Percentiles rank a stretch among this genome's conserved stretches.
These are phyloP conservation scores for Trichomycterus rosablanca DNA, from an alignment of 2,113 vertebrate species.

Conservation along the genomic window DNA sequence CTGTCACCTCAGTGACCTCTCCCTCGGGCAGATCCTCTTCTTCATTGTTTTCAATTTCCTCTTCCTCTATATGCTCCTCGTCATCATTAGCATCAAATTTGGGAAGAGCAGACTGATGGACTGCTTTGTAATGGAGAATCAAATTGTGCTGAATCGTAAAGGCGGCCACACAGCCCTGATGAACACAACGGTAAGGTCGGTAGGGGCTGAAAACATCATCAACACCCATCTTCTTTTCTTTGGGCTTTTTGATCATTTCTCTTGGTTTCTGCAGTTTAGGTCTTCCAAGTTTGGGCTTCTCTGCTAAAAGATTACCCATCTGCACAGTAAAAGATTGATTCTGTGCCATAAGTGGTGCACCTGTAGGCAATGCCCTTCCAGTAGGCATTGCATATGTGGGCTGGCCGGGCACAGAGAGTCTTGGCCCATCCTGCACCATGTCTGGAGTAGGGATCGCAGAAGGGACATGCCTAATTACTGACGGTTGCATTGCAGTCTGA, in stretches of 20 bases:
- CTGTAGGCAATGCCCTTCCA: conserved; percentile 15
- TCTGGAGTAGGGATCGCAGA: conserved; percentile 11
- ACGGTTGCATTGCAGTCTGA: conserved; percentile 6
- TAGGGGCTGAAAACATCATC: conserved; percentile 74
- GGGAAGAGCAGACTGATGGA: conserved; percentile 86
- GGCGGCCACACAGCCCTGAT: conserved; percentile 88
- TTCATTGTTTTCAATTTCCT: conserved; percentile 64
- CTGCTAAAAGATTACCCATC: conserved; percentile 1
- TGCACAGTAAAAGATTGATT: conserved; percentile 4
- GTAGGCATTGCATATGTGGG: background rate
- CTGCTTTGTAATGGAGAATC: conserved; percentile 92
- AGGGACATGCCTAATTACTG: conserved; percentile 19
- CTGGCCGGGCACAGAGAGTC: conserved; percentile 9
- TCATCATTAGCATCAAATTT: conserved; percentile 77
- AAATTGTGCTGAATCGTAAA: conserved; percentile 95
- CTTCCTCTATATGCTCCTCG: conserved; percentile 68
- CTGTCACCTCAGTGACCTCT: conserved; percentile 67
- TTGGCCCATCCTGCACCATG: conserved; percentile 26
- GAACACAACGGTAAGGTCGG: conserved; percentile 87
- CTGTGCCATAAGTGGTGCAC: background rate
- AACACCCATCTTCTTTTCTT: conserved; percentile 72
- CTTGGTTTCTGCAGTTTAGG: conserved; percentile 35
- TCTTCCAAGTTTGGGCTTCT: conserved; percentile 36
- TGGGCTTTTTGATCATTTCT: conserved; percentile 63
- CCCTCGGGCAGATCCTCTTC: conserved; percentile 57